Conservation (phyloP, 2,888 invertebrate species). For the Melanostoma mellinum region DNA sequence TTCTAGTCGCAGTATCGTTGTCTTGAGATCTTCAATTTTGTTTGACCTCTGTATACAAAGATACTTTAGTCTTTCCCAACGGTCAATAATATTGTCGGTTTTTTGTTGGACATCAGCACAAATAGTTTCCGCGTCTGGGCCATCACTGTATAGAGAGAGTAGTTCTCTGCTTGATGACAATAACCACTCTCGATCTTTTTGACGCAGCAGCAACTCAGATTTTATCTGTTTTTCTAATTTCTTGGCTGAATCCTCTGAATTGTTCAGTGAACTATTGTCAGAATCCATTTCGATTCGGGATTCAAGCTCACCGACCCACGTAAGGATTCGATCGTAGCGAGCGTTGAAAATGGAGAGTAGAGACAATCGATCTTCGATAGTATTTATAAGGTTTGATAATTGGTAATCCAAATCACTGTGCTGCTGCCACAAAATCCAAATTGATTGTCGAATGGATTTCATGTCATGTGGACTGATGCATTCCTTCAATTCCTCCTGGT, state of each 20-base stretch:
- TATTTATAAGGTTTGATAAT: constrained; percentile 87
- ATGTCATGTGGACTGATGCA: constrained; percentile 92
- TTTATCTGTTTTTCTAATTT: constrained; percentile 89
- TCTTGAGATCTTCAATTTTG: constrained; percentile 88
- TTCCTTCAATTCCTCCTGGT: constrained; percentile 92
- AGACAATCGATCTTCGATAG: constrained; percentile 89
- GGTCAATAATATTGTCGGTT: constrained; percentile 85
- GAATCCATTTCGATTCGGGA: constrained; percentile 85
- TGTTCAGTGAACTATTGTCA: constrained; percentile 83
- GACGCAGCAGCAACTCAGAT: constrained; percentile 89
- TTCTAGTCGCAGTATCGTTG: constrained; percentile 88
- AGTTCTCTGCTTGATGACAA: constrained; percentile 86
- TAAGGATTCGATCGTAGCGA: constrained; percentile 85
- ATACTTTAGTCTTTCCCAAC: constrained; percentile 87
- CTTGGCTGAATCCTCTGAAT: constrained; percentile 89
- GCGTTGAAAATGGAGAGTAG: constrained; percentile 88
- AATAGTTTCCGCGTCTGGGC: constrained; percentile 85
- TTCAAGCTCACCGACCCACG: constrained; percentile 89
- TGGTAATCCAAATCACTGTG: constrained; percentile 92
- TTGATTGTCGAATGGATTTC: constrained; percentile 89
- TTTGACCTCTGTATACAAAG: constrained; percentile 86
- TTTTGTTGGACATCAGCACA: constrained; percentile 84
- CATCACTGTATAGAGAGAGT: constrained; percentile 84
- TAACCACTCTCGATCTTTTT: constrained; percentile 91
- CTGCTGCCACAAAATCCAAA: constrained; percentile 90